Conservation (phyloP, 2,888 invertebrate genomes). For the Metellina segmentata region DNA sequence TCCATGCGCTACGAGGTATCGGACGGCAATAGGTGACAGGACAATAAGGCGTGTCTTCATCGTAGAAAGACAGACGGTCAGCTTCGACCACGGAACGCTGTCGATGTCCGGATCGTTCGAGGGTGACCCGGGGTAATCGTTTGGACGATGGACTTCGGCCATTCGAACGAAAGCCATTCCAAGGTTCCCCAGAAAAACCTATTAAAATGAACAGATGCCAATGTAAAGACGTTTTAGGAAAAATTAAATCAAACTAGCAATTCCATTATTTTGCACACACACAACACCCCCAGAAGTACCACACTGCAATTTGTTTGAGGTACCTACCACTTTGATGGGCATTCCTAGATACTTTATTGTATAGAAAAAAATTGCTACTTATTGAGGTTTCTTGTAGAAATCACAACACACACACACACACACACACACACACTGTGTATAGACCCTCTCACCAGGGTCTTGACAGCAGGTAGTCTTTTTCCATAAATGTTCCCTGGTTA, state of each 20-base stretch:
- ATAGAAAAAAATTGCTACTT: no score
- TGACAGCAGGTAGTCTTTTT: no score
- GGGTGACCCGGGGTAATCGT: constrained; percentile 66
- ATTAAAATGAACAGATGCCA: not conserved
- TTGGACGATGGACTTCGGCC: constrained; percentile 66
- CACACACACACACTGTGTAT: no score
- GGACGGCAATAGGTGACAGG: constrained; percentile 75
- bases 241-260: not conserved
- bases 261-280: not conserved
- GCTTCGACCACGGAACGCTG: constrained; percentile 30
- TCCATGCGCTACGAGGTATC: constrained; percentile 76
- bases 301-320: no score
- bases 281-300: no score
- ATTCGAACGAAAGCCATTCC: constrained; percentile 49
- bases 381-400: no score
- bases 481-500: no score
- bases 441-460: no score
- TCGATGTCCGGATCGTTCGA: constrained; percentile 59
- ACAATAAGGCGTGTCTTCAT: constrained; percentile 74
- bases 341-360: no score
- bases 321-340: no score
- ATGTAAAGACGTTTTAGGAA: not conserved
- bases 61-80: constrained; percentile 57
- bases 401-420: no score
- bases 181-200: constrained; percentile 64